A percentile compares a stretch with the other conserved stretches of the same genome.
phyloP scores from a whole-genome alignment of 2,888 invertebrate species.

The Rhingia campestris region DNA sequence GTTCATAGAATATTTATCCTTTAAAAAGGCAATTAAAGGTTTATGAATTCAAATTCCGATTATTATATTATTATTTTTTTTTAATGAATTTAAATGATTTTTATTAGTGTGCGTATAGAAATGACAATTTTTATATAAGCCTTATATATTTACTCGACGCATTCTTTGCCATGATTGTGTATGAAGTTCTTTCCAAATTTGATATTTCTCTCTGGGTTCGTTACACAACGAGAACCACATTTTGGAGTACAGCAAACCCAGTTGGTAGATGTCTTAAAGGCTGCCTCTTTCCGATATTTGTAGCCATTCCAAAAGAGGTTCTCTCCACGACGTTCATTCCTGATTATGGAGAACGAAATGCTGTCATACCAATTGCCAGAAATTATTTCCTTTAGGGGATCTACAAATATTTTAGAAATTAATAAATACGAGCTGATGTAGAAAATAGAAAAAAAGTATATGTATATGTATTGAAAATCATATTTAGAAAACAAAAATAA shows the following conservation, averaged over 20 bases:
- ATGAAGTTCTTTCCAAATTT: constrained; percentile 75
- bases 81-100: constrained; percentile 5
- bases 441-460: neutral
- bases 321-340: constrained; percentile 72
- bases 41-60: constrained; percentile 4
- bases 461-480: neutral
- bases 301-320: constrained; percentile 75
- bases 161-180: constrained; percentile 74
- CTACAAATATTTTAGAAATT: constrained; percentile 45
- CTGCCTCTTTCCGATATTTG: constrained; percentile 76
- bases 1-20: neutral
- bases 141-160: constrained; percentile 13
- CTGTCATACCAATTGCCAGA: constrained; percentile 75
- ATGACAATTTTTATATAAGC: neutral
- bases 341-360: constrained; percentile 67
- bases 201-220: constrained; percentile 73
- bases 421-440: neutral
- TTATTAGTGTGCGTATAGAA: neutral
- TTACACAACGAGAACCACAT: constrained; percentile 76
- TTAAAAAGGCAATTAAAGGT: neutral
- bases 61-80: constrained; percentile 4
- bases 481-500: neutral
- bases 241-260: constrained; percentile 76
- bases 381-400: constrained; percentile 45
- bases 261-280: constrained; percentile 75